Conservation (phyloP, 2,888 invertebrate species). For the Julus scanicus region DNA sequence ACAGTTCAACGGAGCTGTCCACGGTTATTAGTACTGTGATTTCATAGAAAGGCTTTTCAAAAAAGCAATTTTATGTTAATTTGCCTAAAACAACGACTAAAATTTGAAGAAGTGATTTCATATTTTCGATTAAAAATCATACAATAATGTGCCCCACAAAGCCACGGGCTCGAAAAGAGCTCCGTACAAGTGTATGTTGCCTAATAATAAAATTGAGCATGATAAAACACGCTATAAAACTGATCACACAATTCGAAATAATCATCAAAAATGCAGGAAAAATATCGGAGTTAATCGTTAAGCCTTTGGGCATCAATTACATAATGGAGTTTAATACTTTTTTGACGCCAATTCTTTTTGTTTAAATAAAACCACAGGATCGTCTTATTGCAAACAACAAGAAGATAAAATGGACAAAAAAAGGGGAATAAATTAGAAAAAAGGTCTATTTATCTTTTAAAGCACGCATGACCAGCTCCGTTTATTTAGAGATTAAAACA, state of each 20-base stretch:
- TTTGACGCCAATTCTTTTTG: neutral
- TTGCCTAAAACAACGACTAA: no score
- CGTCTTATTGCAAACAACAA: neutral
- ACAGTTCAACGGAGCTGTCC: constrained; percentile 36
- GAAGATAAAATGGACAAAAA: neutral
- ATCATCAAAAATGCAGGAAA: neutral
- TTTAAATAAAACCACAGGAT: neutral
- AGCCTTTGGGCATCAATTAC: neutral
- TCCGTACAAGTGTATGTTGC: neutral
- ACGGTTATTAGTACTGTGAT: constrained; percentile 8
- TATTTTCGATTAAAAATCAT: no score
- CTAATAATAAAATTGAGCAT: neutral
- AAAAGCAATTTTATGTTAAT: neutral
- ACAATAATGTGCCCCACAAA: no score
- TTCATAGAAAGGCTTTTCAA: neutral
- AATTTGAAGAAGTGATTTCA: no score
- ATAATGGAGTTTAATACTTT: neutral
- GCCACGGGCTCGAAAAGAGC: neutral
- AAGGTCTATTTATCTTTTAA: neutral
- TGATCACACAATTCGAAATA: neutral
- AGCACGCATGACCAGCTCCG: neutral
- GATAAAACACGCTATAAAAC: neutral
- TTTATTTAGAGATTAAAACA: neutral
- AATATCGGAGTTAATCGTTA: neutral
- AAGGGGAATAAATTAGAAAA: neutral